Percentiles rank a stretch among this genome's conserved stretches.
These are phyloP conservation scores for Patella depressa DNA, from an alignment of 2,888 invertebrate genomes.

Conservation along the genomic window DNA sequence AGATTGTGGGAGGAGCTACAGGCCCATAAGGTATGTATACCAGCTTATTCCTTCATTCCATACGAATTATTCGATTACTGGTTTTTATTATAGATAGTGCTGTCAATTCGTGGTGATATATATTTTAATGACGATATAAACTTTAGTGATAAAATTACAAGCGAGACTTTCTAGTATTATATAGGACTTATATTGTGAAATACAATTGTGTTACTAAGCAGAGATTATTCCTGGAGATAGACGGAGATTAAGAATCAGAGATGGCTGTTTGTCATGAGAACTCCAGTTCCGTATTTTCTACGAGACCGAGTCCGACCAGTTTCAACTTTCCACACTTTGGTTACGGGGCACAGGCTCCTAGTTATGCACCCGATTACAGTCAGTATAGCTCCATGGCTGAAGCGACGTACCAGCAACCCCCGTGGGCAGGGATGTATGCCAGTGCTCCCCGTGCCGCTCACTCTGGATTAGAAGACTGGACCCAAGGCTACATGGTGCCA, in stretches of 20 bases:
- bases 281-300: conserved; percentile 12
- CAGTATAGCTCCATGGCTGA: conserved; percentile 4
- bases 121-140: not conserved
- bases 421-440: conserved; percentile 39
- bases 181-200: not conserved
- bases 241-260: not conserved
- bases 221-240: not conserved
- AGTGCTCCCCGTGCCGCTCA: conserved; percentile 32
- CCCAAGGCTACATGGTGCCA: conserved; percentile 36
- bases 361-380: conserved; percentile 22
- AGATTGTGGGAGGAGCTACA: not conserved
- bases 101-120: not conserved
- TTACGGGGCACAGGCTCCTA: conserved; percentile 5
- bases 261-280: conserved; percentile 25
- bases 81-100: too few relatives aligned
- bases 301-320: conserved; percentile 18
- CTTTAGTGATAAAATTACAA: too few relatives aligned
- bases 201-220: not conserved
- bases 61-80: not conserved
- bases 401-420: conserved; percentile 16
- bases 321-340: conserved; percentile 16
- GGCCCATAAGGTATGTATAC: not conserved
- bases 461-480: conserved; percentile 52
- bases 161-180: too few relatives aligned
- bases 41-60: not conserved